Conservation (phyloP, 1,140 invertebrate species). For the Panulirus ornatus region DNA sequence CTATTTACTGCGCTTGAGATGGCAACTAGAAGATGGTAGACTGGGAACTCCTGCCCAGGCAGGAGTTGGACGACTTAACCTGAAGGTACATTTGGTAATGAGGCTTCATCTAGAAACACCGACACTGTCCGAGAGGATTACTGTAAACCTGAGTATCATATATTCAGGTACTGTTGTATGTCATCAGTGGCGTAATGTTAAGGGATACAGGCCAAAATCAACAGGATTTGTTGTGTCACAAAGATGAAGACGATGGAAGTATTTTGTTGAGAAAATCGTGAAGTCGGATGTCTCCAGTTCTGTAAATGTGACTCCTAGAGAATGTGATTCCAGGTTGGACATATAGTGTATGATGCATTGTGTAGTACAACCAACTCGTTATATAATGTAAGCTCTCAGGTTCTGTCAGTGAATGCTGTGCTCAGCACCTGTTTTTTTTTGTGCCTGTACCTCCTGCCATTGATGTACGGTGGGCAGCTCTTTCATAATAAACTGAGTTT, state of each 20-base stretch:
- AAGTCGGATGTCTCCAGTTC: too few species aligned
- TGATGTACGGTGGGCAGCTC: neutral
- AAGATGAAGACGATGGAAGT: neutral
- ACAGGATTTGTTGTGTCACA: neutral
- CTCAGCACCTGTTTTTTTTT: conserved; percentile 6
- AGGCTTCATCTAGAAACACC: neutral
- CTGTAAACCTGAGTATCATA: conserved; percentile 46
- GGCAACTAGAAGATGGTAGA: neutral
- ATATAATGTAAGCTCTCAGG: conserved; percentile 5
- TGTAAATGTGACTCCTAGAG: neutral
- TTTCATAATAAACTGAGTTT: neutral
- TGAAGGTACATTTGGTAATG: neutral
- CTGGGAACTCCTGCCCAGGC: neutral
- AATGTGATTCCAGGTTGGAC: neutral
- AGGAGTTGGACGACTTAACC: neutral
- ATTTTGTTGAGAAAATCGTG: too few species aligned
- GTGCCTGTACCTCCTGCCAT: neutral
- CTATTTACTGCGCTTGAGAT: neutral
- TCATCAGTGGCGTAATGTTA: neutral
- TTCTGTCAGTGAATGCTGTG: neutral
- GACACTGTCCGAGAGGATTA: neutral
- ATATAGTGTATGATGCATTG: neutral
- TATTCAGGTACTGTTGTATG: conserved; percentile 45
- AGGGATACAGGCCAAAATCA: neutral
- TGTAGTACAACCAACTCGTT: neutral